Conservation (phyloP, 2,888 invertebrate genomes). For the Morpho achilles region DNA sequence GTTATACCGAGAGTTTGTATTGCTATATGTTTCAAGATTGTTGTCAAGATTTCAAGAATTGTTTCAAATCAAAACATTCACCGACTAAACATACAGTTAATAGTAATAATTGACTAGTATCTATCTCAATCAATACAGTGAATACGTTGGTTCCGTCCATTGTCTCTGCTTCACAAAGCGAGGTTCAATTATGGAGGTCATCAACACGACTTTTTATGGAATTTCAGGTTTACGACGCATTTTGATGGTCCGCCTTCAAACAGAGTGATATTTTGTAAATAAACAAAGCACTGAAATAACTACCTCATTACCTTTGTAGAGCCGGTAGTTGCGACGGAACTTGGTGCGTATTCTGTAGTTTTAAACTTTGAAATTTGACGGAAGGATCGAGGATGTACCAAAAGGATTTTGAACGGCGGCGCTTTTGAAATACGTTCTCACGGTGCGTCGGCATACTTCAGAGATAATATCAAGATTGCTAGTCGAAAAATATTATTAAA, state of each 20-base stretch:
- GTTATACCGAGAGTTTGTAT: too few species aligned
- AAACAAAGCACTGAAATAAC: constrained; percentile 78
- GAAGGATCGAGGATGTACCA: constrained; percentile 34
- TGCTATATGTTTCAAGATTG: too few species aligned
- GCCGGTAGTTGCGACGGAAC: constrained; percentile 63
- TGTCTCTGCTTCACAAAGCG: constrained; percentile 73
- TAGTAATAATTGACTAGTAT: constrained; percentile 14
- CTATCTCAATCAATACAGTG: constrained; percentile 55
- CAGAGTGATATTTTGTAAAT: constrained; percentile 79
- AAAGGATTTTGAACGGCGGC: constrained; percentile 31
- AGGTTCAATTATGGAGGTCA: constrained; percentile 73
- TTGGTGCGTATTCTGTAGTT: constrained; percentile 54
- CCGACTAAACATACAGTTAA: too few species aligned
- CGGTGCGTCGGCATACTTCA: constrained; percentile 18
- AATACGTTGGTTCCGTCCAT: constrained; percentile 60
- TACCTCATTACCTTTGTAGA: constrained; percentile 74
- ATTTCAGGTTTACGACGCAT: constrained; percentile 75
- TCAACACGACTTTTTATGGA: constrained; percentile 79
- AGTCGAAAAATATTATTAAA: too few species aligned
- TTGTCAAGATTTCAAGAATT: too few species aligned
- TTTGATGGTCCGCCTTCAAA: constrained; percentile 80
- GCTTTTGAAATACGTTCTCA: constrained; percentile 26
- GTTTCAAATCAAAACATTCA: too few species aligned
- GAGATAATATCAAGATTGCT: too few species aligned
- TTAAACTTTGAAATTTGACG: constrained; percentile 41